Conservation (phyloP, 2,888 invertebrate species). For the Platynereis dumerilii region DNA sequence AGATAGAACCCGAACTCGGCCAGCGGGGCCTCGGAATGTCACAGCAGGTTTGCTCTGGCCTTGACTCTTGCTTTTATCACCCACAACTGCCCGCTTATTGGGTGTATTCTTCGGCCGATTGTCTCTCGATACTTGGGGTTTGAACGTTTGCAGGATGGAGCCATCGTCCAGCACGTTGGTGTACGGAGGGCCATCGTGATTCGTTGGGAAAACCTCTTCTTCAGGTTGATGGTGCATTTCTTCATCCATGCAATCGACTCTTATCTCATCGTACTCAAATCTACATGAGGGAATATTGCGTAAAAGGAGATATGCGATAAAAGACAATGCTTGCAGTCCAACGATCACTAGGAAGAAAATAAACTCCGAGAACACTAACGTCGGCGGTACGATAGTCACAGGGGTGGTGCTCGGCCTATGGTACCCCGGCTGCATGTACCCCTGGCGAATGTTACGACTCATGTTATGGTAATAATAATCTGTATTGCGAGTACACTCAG, state of each 20-base stretch:
- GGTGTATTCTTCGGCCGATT: neutral
- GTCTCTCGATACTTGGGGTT: neutral
- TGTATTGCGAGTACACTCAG: neutral
- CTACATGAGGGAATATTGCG: conserved; percentile 19
- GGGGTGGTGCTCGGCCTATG: conserved; percentile 11
- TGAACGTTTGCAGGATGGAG: conserved; percentile 24
- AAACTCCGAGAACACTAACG: conserved; percentile 6
- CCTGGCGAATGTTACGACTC: neutral
- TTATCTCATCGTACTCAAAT: conserved; percentile 23
- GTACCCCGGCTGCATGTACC: neutral
- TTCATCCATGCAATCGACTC: conserved; percentile 22
- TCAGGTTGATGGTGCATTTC: conserved; percentile 1
- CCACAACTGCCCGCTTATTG: too few relatives aligned
- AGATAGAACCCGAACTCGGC: neutral
- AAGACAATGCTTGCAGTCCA: conserved; percentile 21
- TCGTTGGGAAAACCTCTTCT: neutral
- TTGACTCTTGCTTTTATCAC: too few relatives aligned
- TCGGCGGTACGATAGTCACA: conserved; percentile 10
- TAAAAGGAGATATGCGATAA: conserved; percentile 24
- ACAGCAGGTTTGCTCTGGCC: neutral
- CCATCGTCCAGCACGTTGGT: conserved; percentile 33
- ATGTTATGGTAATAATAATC: neutral
- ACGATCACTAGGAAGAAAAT: conserved; percentile 28
- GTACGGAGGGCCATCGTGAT: neutral
- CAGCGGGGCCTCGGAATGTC: neutral